Percentiles rank a stretch among this genome's conserved stretches.
Conservation (phyloP, 2,113 vertebrate genomes). For the Microcebus jonahi region DNA sequence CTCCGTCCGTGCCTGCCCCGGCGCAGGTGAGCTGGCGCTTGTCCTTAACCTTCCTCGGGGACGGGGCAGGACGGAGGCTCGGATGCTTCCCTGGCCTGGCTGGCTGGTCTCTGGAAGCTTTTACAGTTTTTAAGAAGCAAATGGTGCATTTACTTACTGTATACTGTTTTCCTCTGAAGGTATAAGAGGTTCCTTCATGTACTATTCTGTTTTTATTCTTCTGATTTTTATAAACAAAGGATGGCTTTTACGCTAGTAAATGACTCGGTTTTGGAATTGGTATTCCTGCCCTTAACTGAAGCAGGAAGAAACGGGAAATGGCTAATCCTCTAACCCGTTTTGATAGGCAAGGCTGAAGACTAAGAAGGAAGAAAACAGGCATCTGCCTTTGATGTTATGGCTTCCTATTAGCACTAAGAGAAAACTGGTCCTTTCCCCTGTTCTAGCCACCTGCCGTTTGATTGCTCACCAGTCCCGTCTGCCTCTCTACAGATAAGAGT, state of each 20-base stretch:
- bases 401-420: not conserved
- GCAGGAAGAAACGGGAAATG: not conserved
- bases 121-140: conserved; percentile 16
- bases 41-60: not conserved
- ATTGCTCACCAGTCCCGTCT: not conserved
- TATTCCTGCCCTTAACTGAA: conserved; percentile 25
- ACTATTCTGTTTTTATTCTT: not conserved
- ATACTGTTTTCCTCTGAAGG: not conserved
- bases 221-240: conserved; percentile 14
- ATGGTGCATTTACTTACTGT: not conserved
- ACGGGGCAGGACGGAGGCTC: not conserved
- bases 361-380: not conserved
- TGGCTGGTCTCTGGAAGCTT: conserved; percentile 5
- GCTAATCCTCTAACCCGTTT: not conserved
- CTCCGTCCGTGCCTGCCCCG: not conserved
- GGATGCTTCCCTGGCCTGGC: not conserved
- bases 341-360: not conserved
- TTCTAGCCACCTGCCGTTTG: not conserved
- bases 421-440: not conserved
- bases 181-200: not conserved
- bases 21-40: conserved; percentile 64
- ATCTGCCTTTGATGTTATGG: not conserved
- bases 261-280: conserved; percentile 15
- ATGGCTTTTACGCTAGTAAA: not conserved
- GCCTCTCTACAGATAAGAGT: not conserved